Base-by-base conservation (phyloP, 2,113 vertebrate genomes). In the Nettapus auritus region DNA sequence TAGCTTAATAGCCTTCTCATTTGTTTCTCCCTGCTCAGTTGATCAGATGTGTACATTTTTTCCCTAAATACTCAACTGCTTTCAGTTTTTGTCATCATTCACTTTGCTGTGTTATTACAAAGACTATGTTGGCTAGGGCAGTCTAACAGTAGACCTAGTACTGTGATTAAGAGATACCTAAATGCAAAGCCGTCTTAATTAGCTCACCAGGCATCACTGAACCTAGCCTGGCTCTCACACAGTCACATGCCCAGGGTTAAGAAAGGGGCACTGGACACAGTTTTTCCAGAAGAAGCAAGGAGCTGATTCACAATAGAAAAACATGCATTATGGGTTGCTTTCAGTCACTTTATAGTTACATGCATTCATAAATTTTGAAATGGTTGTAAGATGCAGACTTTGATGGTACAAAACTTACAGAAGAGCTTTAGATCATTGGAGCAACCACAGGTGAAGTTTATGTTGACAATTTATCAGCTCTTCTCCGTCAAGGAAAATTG, bases 281-380 rank as follows among this genome's bases (percentile, higher is more conserved):
- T 67, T 78, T 92, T 91, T 69, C 83, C 82, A 89, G n/a, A 93
- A 85, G 75, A 88, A 93, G 67, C 62, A 94, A 74, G 80, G 64
- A 94, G 67, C 63, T 95, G 95, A 76, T 88, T 79, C 73, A 94
- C 80, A 90, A 57, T 83, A 95, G 87, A 68, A 86, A 97, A 97
- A 88, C 56, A 86, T 82, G 86, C 86, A 94, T 96, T 96, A 93
- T 83, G 89, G 76, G 74, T 94, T 96, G 57, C 89, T 97, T 98
- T 97, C 90, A 93, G 94, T 95, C 96, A 94, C 93, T 97, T 98
- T 97, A 95, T 94, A 96, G 95, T 97, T 94, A 91, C 82, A 81
- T n/a, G n/a, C 93, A 88, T 97, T 97, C 97, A 97, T 98, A 98
- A 97, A 97, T 97, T 98, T 97, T 95, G 93, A 96, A 96, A 89